Conservation (phyloP, 1,140 invertebrate species). For the Leptonema lineaticorne region DNA sequence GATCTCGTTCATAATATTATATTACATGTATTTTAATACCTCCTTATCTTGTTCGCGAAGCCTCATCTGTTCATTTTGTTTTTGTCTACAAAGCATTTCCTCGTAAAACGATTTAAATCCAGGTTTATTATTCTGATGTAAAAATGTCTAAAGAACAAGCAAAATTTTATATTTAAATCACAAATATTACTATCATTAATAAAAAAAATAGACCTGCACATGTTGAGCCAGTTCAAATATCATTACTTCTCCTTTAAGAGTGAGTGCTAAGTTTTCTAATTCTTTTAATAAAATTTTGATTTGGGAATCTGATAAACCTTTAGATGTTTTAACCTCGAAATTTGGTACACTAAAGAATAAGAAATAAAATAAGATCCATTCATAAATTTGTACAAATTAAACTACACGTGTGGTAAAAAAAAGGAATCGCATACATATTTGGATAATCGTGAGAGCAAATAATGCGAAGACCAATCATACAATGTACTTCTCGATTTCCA, state of each 20-base stretch:
- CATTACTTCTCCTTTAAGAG: constrained; percentile 72
- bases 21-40: constrained; percentile 32
- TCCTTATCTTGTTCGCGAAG: constrained; percentile 61
- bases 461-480: constrained; percentile 68
- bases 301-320: constrained; percentile 67
- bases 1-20: background rate
- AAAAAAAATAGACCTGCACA: constrained; percentile 52
- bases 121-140: constrained; percentile 73
- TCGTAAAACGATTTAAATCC: constrained; percentile 77
- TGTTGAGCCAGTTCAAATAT: constrained; percentile 72
- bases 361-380: constrained; percentile 40
- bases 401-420: background rate
- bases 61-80: constrained; percentile 62
- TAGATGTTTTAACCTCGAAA: constrained; percentile 62
- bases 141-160: constrained; percentile 57
- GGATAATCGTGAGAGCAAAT: constrained; percentile 70
- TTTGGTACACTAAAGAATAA: constrained; percentile 53
- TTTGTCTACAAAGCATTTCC: constrained; percentile 72
- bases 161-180: constrained; percentile 5
- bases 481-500: constrained; percentile 61
- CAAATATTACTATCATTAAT: constrained; percentile 2
- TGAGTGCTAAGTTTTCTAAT: constrained; percentile 58
- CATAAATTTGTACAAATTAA: constrained; percentile 12
- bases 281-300: constrained; percentile 59
- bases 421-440: constrained; percentile 60